phyloP scores from a whole-genome alignment of 2,888 invertebrate genomes.

The Catocala nupta region DNA sequence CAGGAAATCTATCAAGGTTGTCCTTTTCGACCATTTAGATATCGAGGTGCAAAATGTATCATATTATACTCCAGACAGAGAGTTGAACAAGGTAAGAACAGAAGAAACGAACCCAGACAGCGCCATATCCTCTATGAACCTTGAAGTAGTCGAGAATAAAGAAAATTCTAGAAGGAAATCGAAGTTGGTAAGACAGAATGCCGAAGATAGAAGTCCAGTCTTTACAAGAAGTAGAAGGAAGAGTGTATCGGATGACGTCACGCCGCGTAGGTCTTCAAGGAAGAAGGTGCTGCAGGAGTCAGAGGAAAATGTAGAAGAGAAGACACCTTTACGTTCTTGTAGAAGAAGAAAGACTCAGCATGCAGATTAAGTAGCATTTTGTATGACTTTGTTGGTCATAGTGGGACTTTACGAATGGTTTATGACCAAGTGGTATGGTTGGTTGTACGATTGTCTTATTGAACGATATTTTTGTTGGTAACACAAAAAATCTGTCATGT shows the following conservation, averaged over 20 bases:
- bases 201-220: slow-evolving; percentile 59
- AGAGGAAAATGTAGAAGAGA: slow-evolving; percentile 46
- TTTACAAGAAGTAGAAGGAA: slow-evolving; percentile 68
- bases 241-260: slow-evolving; percentile 42
- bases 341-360: slow-evolving; percentile 49
- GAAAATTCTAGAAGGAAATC: slow-evolving; percentile 59
- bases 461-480: too few relatives aligned
- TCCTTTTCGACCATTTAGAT: slow-evolving; percentile 68
- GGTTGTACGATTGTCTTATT: too few relatives aligned
- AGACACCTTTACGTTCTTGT: slow-evolving; percentile 50
- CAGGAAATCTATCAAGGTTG: slow-evolving; percentile 74
- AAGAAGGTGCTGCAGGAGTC: slow-evolving; percentile 57
- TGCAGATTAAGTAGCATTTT: slow-evolving; percentile 1
- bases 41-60: slow-evolving; percentile 36
- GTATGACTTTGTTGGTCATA: neutral
- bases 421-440: too few relatives aligned
- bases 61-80: slow-evolving; percentile 27
- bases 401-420: neutral
- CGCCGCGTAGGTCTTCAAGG: slow-evolving; percentile 45
- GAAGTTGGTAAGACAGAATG: slow-evolving; percentile 63
- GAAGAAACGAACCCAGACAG: slow-evolving; percentile 39
- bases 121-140: slow-evolving; percentile 51
- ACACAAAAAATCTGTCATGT: too few relatives aligned
- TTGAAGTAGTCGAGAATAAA: slow-evolving; percentile 57
- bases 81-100: slow-evolving; percentile 14